A percentile compares a stretch with the other conserved stretches of the same genome.
phyloP scores from a whole-genome alignment of 2,113 vertebrate species.

The Puffinus mauretanicus region DNA sequence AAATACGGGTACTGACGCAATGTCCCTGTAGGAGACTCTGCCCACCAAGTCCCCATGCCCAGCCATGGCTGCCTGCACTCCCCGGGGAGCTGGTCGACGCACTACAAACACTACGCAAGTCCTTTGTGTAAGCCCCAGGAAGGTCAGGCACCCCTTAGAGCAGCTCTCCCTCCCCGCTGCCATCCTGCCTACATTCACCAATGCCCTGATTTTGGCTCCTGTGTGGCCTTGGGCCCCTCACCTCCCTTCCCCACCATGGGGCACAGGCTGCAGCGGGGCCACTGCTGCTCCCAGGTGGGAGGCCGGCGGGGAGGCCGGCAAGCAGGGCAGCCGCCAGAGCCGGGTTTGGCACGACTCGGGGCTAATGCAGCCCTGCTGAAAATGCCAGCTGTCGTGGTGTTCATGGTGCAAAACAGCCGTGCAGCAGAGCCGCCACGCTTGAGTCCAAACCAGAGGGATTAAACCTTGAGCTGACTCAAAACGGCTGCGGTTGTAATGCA shows the following conservation, averaged over 20 bases:
- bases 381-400: accelerated
- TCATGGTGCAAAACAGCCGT: background rate
- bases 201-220: background rate
- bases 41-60: accelerated
- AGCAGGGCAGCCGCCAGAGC: background rate
- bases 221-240: accelerated
- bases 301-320: accelerated
- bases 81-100: accelerated
- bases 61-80: background rate
- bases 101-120: background rate
- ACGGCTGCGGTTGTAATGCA: accelerated
- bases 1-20: background rate
- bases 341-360: accelerated
- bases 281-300: background rate
- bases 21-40: accelerated
- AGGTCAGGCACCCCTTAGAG: background rate
- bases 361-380: background rate
- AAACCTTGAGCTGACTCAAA: background rate
- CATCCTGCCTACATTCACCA: background rate
- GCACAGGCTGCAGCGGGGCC: background rate
- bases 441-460: background rate
- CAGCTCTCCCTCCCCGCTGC: background rate
- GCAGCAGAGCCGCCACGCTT: accelerated
- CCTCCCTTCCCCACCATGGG: accelerated
- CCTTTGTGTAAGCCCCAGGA: accelerated